phyloP scores from a whole-genome alignment of 2,113 vertebrate genomes.

The Neogale vison region DNA sequence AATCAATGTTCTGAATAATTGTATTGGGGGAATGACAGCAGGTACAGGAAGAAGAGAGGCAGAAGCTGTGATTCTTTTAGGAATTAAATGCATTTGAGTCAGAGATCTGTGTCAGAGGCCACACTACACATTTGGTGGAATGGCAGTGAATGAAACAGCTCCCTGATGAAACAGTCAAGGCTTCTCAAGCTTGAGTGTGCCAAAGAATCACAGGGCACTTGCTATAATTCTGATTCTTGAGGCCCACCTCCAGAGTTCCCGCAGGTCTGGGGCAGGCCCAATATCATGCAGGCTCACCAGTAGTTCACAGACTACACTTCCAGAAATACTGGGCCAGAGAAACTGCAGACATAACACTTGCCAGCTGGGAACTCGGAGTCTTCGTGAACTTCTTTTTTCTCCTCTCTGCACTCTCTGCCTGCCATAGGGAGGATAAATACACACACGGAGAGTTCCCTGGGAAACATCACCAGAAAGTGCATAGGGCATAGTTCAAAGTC shows the following conservation, averaged over 20 bases:
- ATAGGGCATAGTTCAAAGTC: background rate
- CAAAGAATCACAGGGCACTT: background rate
- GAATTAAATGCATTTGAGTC: conserved; percentile 10
- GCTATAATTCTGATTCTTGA: background rate
- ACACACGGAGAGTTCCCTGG: background rate
- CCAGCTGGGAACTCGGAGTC: background rate
- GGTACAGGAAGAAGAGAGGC: background rate
- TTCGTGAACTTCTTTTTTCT: background rate
- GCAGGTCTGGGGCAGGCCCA: background rate
- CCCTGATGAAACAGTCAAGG: background rate
- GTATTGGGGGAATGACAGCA: background rate
- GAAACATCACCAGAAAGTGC: background rate
- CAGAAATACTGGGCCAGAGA: background rate
- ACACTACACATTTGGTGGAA: background rate
- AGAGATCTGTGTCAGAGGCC: background rate
- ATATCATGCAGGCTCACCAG: background rate
- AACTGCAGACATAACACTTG: background rate
- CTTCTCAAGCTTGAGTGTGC: background rate
- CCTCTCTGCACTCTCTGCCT: background rate
- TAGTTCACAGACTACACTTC: background rate
- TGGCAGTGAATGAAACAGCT: background rate
- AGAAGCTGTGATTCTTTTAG: background rate
- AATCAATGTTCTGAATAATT: conserved; percentile 33
- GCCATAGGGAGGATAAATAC: background rate
- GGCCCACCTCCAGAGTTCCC: background rate